phyloP scores from a whole-genome alignment of 1,140 invertebrate species.

The Elysia chlorotica region DNA sequence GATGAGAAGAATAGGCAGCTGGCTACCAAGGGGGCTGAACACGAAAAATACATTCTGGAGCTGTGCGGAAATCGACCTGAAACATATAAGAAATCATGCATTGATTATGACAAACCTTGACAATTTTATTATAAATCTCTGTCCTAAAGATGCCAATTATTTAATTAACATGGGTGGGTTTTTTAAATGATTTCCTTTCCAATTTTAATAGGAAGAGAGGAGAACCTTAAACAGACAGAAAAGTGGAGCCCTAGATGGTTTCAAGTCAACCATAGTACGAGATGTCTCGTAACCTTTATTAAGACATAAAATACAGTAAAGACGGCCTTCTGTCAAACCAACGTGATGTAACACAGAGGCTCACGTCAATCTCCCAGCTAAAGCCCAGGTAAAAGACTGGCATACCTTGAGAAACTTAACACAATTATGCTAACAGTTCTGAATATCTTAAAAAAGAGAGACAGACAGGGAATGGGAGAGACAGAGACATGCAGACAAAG shows the following conservation, averaged over 20 bases:
- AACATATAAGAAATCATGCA: neutral
- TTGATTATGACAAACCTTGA: neutral
- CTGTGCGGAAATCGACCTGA: no score
- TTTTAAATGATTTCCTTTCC: neutral
- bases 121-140: neutral
- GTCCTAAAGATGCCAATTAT: neutral
- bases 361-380: no score
- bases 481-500: neutral
- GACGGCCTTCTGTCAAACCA: neutral
- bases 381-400: neutral
- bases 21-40: slow-evolving; percentile 8
- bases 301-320: neutral
- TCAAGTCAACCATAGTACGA: neutral
- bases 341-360: no score
- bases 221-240: no score
- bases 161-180: neutral
- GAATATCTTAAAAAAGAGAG: neutral
- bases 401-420: neutral
- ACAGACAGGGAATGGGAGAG: neutral
- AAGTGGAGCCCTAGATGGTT: no score
- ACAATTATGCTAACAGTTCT: neutral
- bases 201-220: neutral
- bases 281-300: neutral
- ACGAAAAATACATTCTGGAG: no score
- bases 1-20: slow-evolving; percentile 2